Conservation (phyloP, 2,888 invertebrate species). For the Lasioglossum oenotherae region DNA sequence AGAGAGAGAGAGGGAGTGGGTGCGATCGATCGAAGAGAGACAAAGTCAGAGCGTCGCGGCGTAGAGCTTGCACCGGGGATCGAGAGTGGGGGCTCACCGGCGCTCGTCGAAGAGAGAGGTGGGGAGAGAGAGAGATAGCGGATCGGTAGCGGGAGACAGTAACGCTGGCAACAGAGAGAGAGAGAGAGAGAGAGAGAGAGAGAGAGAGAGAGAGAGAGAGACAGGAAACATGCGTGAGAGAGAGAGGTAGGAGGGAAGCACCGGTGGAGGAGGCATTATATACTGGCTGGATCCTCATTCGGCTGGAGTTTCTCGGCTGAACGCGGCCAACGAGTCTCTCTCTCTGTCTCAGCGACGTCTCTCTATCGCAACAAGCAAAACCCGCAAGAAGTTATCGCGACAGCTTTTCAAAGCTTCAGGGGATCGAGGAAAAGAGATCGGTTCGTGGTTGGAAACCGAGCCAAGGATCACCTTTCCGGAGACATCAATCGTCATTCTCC, state of each 20-base stretch:
- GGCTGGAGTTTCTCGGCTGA: slow-evolving; percentile 79
- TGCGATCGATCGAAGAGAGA: slow-evolving; percentile 1
- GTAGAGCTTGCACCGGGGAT: slow-evolving; percentile 38
- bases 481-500: neutral
- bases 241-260: slow-evolving; percentile 59
- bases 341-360: neutral
- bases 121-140: slow-evolving; percentile 28
- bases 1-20: neutral
- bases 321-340: slow-evolving; percentile 69
- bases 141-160: slow-evolving; percentile 24
- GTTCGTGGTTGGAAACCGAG: neutral
- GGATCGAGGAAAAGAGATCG: neutral
- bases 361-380: neutral
- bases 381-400: slow-evolving; percentile 14
- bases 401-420: neutral
- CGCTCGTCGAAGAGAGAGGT: neutral
- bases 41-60: neutral
- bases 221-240: slow-evolving; percentile 14
- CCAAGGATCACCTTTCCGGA: neutral
- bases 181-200: slow-evolving; percentile 36
- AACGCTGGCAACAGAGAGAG: slow-evolving; percentile 28
- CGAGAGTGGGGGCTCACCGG: neutral
- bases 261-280: slow-evolving; percentile 77
- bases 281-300: slow-evolving; percentile 79
- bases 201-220: slow-evolving; percentile 44